phyloP scores from a whole-genome alignment of 2,797 vertebrate species.

The Bradypodion ventrale region DNA sequence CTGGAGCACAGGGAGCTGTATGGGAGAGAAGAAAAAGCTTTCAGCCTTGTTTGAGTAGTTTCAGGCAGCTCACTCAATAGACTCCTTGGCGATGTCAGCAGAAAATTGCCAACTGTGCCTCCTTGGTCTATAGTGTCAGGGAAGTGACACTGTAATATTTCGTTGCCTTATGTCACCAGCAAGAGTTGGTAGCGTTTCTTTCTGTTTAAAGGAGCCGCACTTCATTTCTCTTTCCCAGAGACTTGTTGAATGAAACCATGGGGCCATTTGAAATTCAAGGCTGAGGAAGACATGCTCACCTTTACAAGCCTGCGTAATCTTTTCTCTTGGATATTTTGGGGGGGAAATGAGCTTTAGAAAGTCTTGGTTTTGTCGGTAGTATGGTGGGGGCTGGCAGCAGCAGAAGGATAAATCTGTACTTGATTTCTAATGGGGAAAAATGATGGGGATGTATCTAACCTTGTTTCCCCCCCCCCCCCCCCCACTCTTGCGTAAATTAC shows the following conservation, averaged over 20 bases:
- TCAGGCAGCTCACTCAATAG: conserved; percentile 5
- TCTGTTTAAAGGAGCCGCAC: conserved; percentile 3
- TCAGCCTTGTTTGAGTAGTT: conserved; percentile 12
- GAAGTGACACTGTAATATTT: conserved; percentile 24
- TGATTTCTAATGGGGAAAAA: conserved; percentile 11
- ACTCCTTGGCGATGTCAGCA: conserved; percentile 16
- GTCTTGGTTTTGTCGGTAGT: neutral
- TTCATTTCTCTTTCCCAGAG: conserved; percentile 21
- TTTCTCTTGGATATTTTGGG: neutral
- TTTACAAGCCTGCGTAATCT: neutral
- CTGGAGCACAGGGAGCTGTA: conserved; percentile 8
- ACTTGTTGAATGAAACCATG: neutral
- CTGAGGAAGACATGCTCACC: neutral
- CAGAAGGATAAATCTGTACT: neutral
- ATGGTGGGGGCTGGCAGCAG: no score
- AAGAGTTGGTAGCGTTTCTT: conserved; percentile 14
- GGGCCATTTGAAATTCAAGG: neutral
- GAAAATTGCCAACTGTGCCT: conserved; percentile 32
- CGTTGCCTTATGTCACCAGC: neutral
- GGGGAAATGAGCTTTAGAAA: conserved; percentile 30
- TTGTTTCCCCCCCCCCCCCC: no score
- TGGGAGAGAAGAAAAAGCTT: neutral
- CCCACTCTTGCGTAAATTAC: conserved; percentile 25
- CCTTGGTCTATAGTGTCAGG: neutral
- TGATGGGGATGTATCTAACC: conserved; percentile 1